A percentile compares a stretch with the other conserved stretches of the same genome.
These are phyloP conservation scores for Rhabdophis nuchalis DNA, from an alignment of 2,797 vertebrate species.

Conservation along the genomic window DNA sequence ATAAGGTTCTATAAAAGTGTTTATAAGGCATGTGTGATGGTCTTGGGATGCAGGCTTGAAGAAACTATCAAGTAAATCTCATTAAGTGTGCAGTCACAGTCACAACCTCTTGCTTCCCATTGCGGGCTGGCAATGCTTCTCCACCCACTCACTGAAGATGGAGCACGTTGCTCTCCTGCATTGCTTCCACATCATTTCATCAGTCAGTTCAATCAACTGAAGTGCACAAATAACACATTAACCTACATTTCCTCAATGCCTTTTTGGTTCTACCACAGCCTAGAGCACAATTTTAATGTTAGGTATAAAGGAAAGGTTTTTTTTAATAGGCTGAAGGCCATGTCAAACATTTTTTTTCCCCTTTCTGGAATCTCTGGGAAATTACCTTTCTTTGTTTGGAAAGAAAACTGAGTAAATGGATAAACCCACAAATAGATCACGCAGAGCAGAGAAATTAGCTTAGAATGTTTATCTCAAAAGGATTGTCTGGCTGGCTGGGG, in stretches of 20 bases:
- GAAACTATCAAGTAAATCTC: neutral
- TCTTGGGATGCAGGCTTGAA: neutral
- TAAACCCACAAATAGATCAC: neutral
- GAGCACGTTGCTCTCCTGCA: neutral
- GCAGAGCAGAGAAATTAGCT: neutral
- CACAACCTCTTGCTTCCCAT: neutral
- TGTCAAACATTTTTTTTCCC: neutral
- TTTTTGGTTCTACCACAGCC: neutral
- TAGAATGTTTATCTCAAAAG: neutral
- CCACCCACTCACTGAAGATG: neutral
- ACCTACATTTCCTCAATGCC: slow-evolving; percentile 12
- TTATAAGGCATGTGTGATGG: too few species aligned
- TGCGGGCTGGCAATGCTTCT: neutral
- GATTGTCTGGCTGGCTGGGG: too few species aligned
- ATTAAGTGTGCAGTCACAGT: neutral
- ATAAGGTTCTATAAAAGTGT: neutral
- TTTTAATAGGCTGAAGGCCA: slow-evolving; percentile 10
- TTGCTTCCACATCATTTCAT: neutral
- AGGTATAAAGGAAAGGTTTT: neutral
- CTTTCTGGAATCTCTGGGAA: neutral
- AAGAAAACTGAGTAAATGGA: neutral
- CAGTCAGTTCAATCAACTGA: neutral
- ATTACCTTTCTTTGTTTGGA: neutral
- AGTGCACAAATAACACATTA: neutral
- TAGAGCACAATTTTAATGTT: neutral